Evolutionary conservation across 1,140 invertebrate genomes (phyloP).

Genomic region (Megalopta genalis): DNA sequence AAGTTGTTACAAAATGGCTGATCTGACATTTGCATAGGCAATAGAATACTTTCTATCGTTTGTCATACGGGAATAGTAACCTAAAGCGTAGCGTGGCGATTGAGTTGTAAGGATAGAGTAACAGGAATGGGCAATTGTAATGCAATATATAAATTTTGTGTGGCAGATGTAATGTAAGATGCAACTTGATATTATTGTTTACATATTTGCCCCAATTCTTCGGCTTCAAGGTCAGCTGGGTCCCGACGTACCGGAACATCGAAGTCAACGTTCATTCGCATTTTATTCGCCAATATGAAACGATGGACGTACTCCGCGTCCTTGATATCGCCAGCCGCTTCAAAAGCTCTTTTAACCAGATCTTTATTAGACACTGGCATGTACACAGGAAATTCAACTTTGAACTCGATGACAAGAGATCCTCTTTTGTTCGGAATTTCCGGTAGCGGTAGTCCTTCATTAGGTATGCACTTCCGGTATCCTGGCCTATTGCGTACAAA

Average conservation of each 20-base stretch:
- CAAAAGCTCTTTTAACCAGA: constrained; percentile 78
- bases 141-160: not conserved
- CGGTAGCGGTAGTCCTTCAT: constrained; percentile 84
- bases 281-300: constrained; percentile 76
- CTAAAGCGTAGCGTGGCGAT: no score
- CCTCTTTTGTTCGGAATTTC: constrained; percentile 79
- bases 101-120: no score
- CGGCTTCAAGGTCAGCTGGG: constrained; percentile 31
- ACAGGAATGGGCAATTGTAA: no score
- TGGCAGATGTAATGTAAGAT: not conserved
- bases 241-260: constrained; percentile 54
- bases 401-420: constrained; percentile 81
- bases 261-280: constrained; percentile 64
- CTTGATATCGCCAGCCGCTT: constrained; percentile 53
- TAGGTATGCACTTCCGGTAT: constrained; percentile 82
- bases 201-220: constrained; percentile 33
- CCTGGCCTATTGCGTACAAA: constrained; percentile 78
- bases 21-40: no score
- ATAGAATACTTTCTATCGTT: no score
- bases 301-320: constrained; percentile 75
- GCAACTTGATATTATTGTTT: constrained; percentile 1
- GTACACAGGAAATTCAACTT: constrained; percentile 81
- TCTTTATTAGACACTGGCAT: constrained; percentile 78
- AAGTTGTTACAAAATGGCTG: no score
- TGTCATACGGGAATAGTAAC: no score